Percentiles rank a stretch among this genome's conserved stretches.
Evolutionary conservation across 2,113 vertebrate genomes (phyloP).

Genomic region (Hassar affinis): DNA sequence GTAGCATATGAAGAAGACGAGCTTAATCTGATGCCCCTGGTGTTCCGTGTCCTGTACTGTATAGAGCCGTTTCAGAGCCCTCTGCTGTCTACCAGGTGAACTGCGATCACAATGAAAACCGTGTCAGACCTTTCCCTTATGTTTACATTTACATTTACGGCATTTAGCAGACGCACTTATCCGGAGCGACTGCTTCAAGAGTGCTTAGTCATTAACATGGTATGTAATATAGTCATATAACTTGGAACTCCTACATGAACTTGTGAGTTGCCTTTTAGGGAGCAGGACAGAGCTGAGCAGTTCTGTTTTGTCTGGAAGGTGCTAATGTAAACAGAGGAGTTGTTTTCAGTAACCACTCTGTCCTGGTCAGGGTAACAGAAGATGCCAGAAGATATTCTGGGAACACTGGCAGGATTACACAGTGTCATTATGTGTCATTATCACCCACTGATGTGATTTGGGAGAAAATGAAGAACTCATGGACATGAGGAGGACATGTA

Average conservation of each 20-base stretch:
- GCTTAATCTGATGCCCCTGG: background rate
- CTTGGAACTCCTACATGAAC: no score
- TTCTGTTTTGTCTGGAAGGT: background rate
- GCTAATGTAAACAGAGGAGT: background rate
- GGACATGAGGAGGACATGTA: background rate
- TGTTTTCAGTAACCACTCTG: background rate
- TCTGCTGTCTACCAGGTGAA: background rate
- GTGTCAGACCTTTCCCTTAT: background rate
- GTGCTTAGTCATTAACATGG: no score
- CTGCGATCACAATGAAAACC: background rate
- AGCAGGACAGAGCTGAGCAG: background rate
- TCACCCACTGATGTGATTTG: background rate
- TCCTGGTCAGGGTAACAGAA: background rate
- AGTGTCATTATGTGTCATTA: background rate
- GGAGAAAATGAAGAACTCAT: background rate
- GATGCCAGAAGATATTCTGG: background rate
- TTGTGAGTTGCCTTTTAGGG: background rate
- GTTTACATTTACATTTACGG: no score
- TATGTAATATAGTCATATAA: no score
- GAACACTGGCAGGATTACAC: background rate
- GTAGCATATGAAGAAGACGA: background rate
- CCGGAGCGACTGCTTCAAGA: no score
- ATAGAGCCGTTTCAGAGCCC: background rate
- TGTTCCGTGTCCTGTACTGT: background rate
- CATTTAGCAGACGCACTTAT: no score